Evolutionary conservation across 2,888 invertebrate genomes (phyloP).

Genomic region (Tinea trinotella): DNA sequence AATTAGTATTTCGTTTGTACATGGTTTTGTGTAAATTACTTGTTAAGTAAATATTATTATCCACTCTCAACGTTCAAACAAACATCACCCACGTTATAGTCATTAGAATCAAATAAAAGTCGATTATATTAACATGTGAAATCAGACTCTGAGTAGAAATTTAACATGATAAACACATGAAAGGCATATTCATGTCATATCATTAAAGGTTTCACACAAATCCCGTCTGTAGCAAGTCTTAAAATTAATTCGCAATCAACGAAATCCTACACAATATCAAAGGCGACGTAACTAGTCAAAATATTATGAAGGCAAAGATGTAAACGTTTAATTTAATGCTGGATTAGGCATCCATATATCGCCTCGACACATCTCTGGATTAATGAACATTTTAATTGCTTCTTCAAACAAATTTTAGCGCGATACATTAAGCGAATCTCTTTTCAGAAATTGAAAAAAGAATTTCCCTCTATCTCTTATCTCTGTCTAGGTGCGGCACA

Average conservation of each 20-base stretch:
- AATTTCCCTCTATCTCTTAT: conserved; percentile 32
- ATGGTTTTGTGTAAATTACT: neutral
- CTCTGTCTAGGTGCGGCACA: conserved; percentile 40
- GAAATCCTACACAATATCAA: neutral
- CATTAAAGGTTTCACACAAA: conserved; percentile 14
- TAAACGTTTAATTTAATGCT: conserved; percentile 3
- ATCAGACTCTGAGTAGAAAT: neutral
- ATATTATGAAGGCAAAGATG: neutral
- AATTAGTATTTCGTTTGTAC: no score
- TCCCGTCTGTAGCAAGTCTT: conserved; percentile 12
- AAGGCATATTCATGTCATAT: neutral
- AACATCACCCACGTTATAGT: neutral
- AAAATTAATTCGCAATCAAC: conserved; percentile 9
- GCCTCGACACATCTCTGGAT: conserved; percentile 5
- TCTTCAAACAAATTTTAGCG: conserved; percentile 59
- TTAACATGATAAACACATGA: conserved; percentile 6
- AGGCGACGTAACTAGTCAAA: neutral
- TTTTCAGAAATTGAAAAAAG: conserved; percentile 40
- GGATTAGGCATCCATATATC: conserved; percentile 8
- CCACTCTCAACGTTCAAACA: neutral
- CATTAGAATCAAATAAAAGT: conserved; percentile 3
- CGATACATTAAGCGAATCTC: conserved; percentile 36
- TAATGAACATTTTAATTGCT: conserved; percentile 57
- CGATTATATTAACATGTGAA: neutral
- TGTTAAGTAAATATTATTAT: neutral